Evolutionary conservation across 2,113 vertebrate genomes (phyloP).

Genomic region (Odobenus rosmarus): DNA sequence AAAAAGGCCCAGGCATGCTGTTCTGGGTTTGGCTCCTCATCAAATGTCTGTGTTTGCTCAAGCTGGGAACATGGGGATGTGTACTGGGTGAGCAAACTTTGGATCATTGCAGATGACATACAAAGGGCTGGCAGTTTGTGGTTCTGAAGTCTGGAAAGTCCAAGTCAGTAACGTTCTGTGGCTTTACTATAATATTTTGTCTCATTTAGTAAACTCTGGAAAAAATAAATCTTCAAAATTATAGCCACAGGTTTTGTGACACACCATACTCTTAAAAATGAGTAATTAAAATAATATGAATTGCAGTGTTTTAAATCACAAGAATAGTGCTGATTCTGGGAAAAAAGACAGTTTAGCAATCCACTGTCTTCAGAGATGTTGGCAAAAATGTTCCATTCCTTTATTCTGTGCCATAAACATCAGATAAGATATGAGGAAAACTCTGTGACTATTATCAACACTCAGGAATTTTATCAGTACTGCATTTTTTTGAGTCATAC

Average conservation of each 20-base stretch:
- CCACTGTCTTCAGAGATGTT: neutral
- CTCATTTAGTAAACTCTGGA: slow-evolving; percentile 44
- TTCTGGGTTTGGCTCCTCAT: neutral
- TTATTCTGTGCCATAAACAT: neutral
- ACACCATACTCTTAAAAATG: slow-evolving; percentile 1
- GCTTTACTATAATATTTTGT: slow-evolving; percentile 12
- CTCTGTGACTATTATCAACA: neutral
- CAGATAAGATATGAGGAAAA: neutral
- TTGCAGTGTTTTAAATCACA: neutral
- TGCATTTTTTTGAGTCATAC: neutral
- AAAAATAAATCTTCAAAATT: slow-evolving; percentile 15
- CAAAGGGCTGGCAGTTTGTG: neutral
- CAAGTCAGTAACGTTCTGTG: neutral
- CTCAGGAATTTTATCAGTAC: neutral
- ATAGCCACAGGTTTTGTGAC: slow-evolving; percentile 40
- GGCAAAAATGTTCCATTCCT: neutral
- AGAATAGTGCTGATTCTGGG: neutral
- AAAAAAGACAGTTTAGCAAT: neutral
- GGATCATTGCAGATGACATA: neutral
- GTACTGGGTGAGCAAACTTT: neutral
- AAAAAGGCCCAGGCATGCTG: neutral
- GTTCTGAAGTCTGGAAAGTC: slow-evolving; percentile 18
- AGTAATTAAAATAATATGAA: slow-evolving; percentile 63
- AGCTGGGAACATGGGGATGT: neutral
- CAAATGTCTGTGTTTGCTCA: slow-evolving; percentile 19